phyloP scores from a whole-genome alignment of 2,888 invertebrate genomes.

The Tinea semifulvella region DNA sequence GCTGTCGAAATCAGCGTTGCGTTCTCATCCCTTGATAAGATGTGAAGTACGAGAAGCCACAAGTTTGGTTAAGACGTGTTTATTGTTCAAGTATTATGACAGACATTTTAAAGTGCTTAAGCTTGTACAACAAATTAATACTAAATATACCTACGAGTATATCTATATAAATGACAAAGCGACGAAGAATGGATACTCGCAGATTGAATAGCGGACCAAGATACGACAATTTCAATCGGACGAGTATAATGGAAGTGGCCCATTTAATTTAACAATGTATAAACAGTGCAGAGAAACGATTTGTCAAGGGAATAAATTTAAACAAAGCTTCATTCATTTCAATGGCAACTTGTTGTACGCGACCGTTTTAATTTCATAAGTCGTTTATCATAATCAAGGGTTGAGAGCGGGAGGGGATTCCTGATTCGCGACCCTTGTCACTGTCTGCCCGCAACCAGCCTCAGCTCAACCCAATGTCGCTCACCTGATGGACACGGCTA shows the following conservation, averaged over 20 bases:
- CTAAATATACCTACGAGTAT: neutral
- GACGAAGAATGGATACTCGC: slow-evolving; percentile 1
- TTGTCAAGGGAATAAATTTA: slow-evolving; percentile 63
- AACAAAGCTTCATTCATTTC: slow-evolving; percentile 62
- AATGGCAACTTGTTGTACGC: slow-evolving; percentile 61
- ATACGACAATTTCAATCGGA: slow-evolving; percentile 41
- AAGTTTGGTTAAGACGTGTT: neutral
- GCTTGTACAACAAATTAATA: neutral
- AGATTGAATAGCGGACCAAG: slow-evolving; percentile 42
- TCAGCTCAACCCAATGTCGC: slow-evolving; percentile 49
- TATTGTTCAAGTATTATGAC: neutral
- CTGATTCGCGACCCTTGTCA: slow-evolving; percentile 53
- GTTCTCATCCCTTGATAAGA: no score
- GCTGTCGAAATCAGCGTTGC: no score
- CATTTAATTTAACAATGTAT: slow-evolving; percentile 57
- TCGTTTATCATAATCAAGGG: slow-evolving; percentile 66
- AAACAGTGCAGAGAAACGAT: slow-evolving; percentile 53
- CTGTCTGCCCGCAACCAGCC: slow-evolving; percentile 37
- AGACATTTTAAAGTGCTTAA: no score
- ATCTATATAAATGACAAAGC: no score
- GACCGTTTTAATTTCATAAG: slow-evolving; percentile 67
- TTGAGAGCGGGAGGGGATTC: slow-evolving; percentile 25
- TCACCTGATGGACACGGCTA: slow-evolving; percentile 51
- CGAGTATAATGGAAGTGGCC: slow-evolving; percentile 21
- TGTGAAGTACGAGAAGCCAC: no score